phyloP scores from a whole-genome alignment of 1,140 invertebrate species.

The Drosophila triauraria region DNA sequence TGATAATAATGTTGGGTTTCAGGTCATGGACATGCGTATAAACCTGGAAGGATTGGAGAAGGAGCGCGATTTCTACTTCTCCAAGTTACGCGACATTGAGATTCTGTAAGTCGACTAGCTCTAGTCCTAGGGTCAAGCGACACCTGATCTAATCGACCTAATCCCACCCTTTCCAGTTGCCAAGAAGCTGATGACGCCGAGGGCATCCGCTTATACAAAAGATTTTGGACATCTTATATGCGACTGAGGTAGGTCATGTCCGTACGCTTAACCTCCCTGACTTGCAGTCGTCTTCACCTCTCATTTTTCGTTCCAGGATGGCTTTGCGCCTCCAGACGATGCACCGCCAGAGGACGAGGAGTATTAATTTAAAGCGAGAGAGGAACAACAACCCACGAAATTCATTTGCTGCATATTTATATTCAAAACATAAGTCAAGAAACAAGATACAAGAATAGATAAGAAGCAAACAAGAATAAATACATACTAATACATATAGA shows the following conservation, averaged over 20 bases:
- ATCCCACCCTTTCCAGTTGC: slow-evolving; percentile 86
- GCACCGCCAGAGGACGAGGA: slow-evolving; percentile 90
- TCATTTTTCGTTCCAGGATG: slow-evolving; percentile 89
- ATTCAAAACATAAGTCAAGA: slow-evolving; percentile 38
- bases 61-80: slow-evolving; percentile 99
- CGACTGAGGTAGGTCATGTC: slow-evolving; percentile 93
- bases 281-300: slow-evolving; percentile 26
- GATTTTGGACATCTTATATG: slow-evolving; percentile 98
- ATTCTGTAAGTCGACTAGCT: slow-evolving; percentile 88
- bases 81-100: slow-evolving; percentile 98
- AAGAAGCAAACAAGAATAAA: slow-evolving; percentile 27
- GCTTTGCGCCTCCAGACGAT: slow-evolving; percentile 96
- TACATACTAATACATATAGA: slow-evolving; percentile 5
- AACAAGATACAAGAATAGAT: slow-evolving; percentile 25
- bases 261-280: not conserved
- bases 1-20: no score
- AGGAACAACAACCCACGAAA: slow-evolving; percentile 31
- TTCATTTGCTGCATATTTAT: slow-evolving; percentile 43
- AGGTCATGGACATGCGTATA: no score
- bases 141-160: not conserved
- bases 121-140: not conserved
- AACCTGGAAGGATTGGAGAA: no score
- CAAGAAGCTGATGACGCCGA: slow-evolving; percentile 95
- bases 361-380: no score
- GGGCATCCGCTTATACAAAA: slow-evolving; percentile 92